A percentile compares a stretch with the other conserved stretches of the same genome.
phyloP scores from a whole-genome alignment of 2,113 vertebrate genomes.

The Syngnathus scovelli region DNA sequence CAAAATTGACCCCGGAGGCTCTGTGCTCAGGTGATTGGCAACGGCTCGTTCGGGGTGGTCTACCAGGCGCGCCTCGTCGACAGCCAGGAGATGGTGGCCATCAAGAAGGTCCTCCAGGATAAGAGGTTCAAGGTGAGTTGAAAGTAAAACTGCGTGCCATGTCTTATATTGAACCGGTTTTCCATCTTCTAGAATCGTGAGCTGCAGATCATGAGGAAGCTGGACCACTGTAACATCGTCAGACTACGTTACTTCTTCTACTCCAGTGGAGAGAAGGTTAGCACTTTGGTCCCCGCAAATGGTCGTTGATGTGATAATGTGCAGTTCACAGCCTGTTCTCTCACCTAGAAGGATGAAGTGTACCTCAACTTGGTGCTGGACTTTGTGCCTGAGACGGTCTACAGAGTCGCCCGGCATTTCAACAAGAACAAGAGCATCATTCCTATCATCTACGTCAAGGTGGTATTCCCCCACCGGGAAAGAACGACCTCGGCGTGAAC shows the following conservation, averaged over 20 bases:
- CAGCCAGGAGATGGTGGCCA: conserved; percentile 87
- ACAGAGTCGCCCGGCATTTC: conserved; percentile 89
- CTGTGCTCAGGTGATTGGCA: conserved; percentile 78
- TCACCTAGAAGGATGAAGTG: conserved; percentile 84
- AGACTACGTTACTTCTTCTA: conserved; percentile 99
- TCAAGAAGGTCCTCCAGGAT: conserved; percentile 91
- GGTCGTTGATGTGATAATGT: too few species aligned
- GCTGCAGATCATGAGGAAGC: conserved; percentile 98
- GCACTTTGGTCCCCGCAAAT: conserved; percentile 4
- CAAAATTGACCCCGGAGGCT: not conserved
- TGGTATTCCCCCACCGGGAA: conserved; percentile 21
- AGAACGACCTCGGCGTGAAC: not conserved
- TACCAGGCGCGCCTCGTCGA: conserved; percentile 89
- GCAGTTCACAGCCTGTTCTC: not conserved
- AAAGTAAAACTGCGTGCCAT: not conserved
- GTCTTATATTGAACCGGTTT: not conserved
- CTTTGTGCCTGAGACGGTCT: conserved; percentile 87
- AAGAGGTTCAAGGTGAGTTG: conserved; percentile 84
- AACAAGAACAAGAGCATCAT: conserved; percentile 90
- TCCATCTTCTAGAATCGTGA: conserved; percentile 85
- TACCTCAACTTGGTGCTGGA: conserved; percentile 92
- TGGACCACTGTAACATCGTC: conserved; percentile 99
- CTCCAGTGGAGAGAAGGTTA: conserved; percentile 98
- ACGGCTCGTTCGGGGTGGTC: conserved; percentile 90
- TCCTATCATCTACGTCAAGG: conserved; percentile 90